Evolutionary conservation across 2,888 invertebrate genomes (phyloP), one percentile per base, ranked within the genome.

Genomic region (Pseudolycoriella hygida): DNA sequence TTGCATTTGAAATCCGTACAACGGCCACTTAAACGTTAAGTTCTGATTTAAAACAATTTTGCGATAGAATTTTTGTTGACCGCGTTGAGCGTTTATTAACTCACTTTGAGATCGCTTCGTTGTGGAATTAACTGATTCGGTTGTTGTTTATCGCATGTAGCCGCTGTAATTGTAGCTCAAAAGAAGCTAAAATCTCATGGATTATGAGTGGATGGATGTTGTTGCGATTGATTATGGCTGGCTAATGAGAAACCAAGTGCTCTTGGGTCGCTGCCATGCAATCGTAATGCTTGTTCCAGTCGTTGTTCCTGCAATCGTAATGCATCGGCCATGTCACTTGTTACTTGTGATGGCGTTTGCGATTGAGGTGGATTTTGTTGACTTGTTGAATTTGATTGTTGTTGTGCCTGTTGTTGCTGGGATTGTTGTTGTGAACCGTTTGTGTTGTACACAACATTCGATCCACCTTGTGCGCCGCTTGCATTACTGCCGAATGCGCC

Each of bases 181-280:
- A 80, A 80, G 73, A 79, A 80, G 70, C 72, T 78, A 69, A 80
- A 80, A 68, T 79, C 80, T 83, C 82, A 83, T 76, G 82, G 76
- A 59, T 67, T 68, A 57, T 66, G 67, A 50, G 61, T 17, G 12
- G 42, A 42, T 20, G 17, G 46, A 46, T 46, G 46, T 34, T 19
- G 25, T 12, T 46, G 46, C 3, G 42, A 17, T 46, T 45, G 45
- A n/a, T 61, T 60, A 45, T 50, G 50, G 48, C 62, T 60, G 47
- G 66, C 59, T 47, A 83, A 64, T 54, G 82, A 77, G 60, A 86
- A 85, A 41, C 84, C 84, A 50, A 86, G 65, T 59, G 83, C 78
- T 52, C 86, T 73, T 2, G 84, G 84, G 58, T 85, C 85, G 51
- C 73, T 71, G 44, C 74, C 76, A 60, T 86, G 86, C 55, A 87